phyloP scores from a whole-genome alignment of 2,888 invertebrate species.

The Cosmia trapezina region DNA sequence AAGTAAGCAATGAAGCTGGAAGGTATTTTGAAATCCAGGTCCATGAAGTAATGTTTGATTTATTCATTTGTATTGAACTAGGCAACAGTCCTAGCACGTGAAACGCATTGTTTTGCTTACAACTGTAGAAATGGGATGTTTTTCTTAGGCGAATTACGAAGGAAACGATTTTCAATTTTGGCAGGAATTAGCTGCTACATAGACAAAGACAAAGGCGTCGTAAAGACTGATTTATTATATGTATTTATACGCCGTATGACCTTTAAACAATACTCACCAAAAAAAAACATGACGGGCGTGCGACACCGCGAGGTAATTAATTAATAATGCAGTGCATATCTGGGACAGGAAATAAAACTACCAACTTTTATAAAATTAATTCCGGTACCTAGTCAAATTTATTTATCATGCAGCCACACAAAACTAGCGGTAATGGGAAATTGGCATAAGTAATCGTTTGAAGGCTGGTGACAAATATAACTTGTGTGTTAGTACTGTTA shows the following conservation, averaged over 20 bases:
- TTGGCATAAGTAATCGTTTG: constrained; percentile 59
- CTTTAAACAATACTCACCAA: constrained; percentile 9
- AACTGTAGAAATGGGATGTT: constrained; percentile 27
- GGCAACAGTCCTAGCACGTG: constrained; percentile 19
- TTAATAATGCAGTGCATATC: constrained; percentile 39
- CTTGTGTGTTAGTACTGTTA: constrained; percentile 67
- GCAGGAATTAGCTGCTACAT: background rate
- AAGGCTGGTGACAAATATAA: constrained; percentile 75
- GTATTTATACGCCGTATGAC: constrained; percentile 9
- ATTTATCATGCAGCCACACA: constrained; percentile 21
- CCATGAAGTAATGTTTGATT: constrained; percentile 53
- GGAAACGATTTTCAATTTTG: constrained; percentile 10
- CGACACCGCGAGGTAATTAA: constrained; percentile 10
- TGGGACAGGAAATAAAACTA: constrained; percentile 19
- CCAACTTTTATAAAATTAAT: constrained; percentile 9
- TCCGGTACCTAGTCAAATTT: constrained; percentile 6
- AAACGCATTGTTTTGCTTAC: constrained; percentile 20
- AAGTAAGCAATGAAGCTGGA: constrained; percentile 40
- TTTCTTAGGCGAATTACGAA: constrained; percentile 3
- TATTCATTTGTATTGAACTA: constrained; percentile 36
- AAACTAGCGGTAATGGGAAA: constrained; percentile 57
- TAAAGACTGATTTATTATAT: background rate
- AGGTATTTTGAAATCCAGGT: constrained; percentile 41
- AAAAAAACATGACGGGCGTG: constrained; percentile 18
- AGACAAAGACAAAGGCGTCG: background rate